Base-by-base conservation (phyloP, 2,113 vertebrate species). In the Ceratotherium simum region DNA sequence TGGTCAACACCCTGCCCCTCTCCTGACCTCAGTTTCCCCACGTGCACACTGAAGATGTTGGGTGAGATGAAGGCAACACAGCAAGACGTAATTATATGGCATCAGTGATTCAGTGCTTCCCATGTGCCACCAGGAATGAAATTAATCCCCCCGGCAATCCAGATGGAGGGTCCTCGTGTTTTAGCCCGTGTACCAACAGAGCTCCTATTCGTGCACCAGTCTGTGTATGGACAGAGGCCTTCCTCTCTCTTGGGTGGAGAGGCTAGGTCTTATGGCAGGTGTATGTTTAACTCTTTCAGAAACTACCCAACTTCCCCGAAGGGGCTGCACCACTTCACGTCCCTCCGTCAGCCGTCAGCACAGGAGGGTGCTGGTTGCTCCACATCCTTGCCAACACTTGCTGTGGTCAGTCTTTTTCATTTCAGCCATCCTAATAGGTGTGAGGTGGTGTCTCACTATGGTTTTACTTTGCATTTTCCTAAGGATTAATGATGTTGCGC, bases 361-460 rank as follows among this genome's bases (percentile, higher is more conserved):
- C 11, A 21, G 4, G 13, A 8, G 56, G 3, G 1, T 56, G 9
- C 42, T 33, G 14, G 48, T 18, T 31, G 29, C 67, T 72, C 16
- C n/a, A 1, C 1, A 0, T 39, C 69, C 46, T 83, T 12, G 1
- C 51, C 51, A 51, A 14, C 33, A 13, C 39, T 75, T 48, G 46
- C 14, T 27, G 11, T 33, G 36, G n/a, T 46, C 14, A 0, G 14
- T 10, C 12, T 23, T 46, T 78, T 27, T 23, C 29, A 31, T 20
- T 48, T 39, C 29, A 70, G 69, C 64, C 70, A 18, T 42, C 31
- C 29, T 36, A 11, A 10, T 13, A 29, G 13, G 62, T 31, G 8
- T 3, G n/a, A 29, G 20, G 6, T 54, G 39, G 8, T 4, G 3
- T 11, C 16, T 48, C 2, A 0, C 4, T 54, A 31, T 13, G 11